Evolutionary conservation across 2,113 vertebrate genomes (phyloP).

Genomic region (Stegostoma tigrinum): DNA sequence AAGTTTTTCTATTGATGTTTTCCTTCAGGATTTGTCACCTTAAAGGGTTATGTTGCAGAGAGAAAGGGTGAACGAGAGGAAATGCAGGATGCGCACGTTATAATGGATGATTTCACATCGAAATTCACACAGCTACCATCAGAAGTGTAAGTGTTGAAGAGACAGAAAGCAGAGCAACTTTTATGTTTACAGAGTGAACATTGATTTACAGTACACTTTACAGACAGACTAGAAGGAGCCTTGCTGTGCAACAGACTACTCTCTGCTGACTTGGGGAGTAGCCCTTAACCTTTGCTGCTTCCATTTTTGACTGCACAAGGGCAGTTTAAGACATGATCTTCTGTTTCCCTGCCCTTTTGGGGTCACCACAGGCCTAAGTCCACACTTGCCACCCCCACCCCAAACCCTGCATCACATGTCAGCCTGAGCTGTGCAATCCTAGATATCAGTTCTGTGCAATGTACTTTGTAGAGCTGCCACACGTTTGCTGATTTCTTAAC

Average conservation of each 20-base stretch:
- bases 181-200: not conserved
- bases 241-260: not conserved
- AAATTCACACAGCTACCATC: slow-evolving; percentile 58
- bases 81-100: slow-evolving; percentile 91
- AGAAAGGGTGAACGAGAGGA: slow-evolving; percentile 86
- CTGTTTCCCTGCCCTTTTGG: not conserved
- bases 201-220: not conserved
- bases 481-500: not conserved
- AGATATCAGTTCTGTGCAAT: not conserved
- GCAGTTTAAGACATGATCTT: not conserved
- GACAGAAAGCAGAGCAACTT: not conserved
- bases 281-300: not conserved
- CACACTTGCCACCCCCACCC: not conserved
- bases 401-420: not conserved
- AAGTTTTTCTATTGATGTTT: not conserved
- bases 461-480: not conserved
- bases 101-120: slow-evolving; percentile 69
- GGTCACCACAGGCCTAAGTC: not conserved
- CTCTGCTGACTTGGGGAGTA: no score
- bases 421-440: not conserved
- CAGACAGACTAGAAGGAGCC: not conserved
- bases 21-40: slow-evolving; percentile 57
- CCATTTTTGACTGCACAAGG: not conserved
- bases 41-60: slow-evolving; percentile 80
- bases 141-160: slow-evolving; percentile 66